A percentile compares a stretch with the other conserved stretches of the same genome.
Evolutionary conservation across 2,113 vertebrate species (phyloP).

Genomic region (Toxostoma redivivum): DNA sequence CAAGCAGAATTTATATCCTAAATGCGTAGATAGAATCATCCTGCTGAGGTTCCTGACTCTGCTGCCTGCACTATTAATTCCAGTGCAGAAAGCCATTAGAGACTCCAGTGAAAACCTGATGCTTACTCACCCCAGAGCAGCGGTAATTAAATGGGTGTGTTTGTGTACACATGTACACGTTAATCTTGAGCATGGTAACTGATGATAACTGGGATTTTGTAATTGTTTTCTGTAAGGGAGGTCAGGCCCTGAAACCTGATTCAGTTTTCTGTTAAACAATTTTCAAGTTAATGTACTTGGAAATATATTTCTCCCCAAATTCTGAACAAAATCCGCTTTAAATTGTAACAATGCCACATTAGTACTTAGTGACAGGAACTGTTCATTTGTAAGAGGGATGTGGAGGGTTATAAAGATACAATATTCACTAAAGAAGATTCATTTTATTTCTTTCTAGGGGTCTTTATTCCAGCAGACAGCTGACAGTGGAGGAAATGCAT

Average conservation of each 20-base stretch:
- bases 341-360: neutral
- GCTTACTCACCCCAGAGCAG: neutral
- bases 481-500: slow-evolving; percentile 66
- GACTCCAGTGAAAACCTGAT: neutral
- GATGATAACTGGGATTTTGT: neutral
- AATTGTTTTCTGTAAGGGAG: neutral
- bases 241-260: neutral
- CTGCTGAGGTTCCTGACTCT: neutral
- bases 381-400: neutral
- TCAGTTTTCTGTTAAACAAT: neutral
- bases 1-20: neutral
- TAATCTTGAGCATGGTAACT: neutral
- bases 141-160: neutral
- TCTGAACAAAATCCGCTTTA: neutral
- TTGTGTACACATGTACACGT: neutral
- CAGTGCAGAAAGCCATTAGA: neutral
- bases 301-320: neutral
- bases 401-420: neutral
- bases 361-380: neutral
- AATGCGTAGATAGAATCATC: neutral
- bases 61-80: neutral
- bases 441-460: slow-evolving; percentile 71
- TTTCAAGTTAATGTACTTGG: neutral
- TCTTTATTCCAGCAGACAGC: slow-evolving; percentile 74
- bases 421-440: neutral